Conservation (phyloP, 2,888 invertebrate genomes). For the Pheosia tremula region DNA sequence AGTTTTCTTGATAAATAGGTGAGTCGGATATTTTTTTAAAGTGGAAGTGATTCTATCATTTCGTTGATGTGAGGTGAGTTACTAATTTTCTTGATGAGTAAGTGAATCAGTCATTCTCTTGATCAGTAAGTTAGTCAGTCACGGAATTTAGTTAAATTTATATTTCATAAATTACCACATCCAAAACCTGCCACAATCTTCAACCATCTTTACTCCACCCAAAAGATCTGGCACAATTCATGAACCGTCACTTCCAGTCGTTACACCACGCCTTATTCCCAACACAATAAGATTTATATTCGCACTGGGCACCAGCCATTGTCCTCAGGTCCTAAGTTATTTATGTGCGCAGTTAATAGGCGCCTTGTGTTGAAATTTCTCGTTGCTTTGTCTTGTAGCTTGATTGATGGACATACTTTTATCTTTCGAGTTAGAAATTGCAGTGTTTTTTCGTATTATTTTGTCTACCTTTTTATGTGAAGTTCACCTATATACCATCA, state of each 20-base stretch:
- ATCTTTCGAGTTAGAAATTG: slow-evolving; percentile 15
- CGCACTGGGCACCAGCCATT: slow-evolving; percentile 17
- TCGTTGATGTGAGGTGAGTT: no score
- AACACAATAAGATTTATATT: slow-evolving; percentile 24
- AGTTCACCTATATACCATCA: no score
- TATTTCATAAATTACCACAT: slow-evolving; percentile 15
- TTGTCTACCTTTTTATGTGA: not conserved
- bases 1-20: no score
- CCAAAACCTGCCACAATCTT: slow-evolving; percentile 8
- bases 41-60: no score
- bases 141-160: no score
- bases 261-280: slow-evolving; percentile 15
- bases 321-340: slow-evolving; percentile 27
- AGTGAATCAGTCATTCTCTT: no score
- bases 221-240: slow-evolving; percentile 29
- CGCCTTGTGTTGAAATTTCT: slow-evolving; percentile 12
- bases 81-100: no score
- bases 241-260: slow-evolving; percentile 30
- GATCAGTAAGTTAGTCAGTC: no score
- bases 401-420: slow-evolving; percentile 23
- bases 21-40: no score
- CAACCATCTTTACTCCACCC: slow-evolving; percentile 3
- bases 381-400: slow-evolving; percentile 15
- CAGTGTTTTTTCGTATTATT: slow-evolving; percentile 8
- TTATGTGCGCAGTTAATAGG: slow-evolving; percentile 35